Evolutionary conservation across 2,797 vertebrate genomes (phyloP).

Genomic region (Acanthurus lineatus): DNA sequence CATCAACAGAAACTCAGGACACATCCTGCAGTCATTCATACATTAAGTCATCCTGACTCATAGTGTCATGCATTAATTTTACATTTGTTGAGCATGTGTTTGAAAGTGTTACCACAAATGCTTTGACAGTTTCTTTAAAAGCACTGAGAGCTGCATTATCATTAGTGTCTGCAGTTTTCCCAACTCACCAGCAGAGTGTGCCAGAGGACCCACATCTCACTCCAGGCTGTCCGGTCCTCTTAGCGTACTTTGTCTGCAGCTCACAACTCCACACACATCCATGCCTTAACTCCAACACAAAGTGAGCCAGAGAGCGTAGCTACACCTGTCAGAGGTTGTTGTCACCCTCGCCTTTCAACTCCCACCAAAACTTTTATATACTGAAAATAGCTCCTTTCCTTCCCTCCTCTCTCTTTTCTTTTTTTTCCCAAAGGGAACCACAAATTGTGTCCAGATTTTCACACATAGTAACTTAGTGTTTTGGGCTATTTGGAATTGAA

Average conservation of each 20-base stretch:
- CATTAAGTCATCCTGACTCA: not conserved
- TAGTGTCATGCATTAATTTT: not conserved
- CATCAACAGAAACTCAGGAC: not conserved
- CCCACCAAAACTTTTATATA: slow-evolving; percentile 60
- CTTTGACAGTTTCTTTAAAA: not conserved
- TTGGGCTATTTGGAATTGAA: slow-evolving; percentile 74
- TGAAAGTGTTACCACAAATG: not conserved
- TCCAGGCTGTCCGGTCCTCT: not conserved
- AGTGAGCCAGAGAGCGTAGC: slow-evolving; percentile 31
- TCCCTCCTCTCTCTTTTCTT: slow-evolving; percentile 32
- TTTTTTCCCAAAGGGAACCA: slow-evolving; percentile 63
- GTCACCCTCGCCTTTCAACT: slow-evolving; percentile 51
- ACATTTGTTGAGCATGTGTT: not conserved
- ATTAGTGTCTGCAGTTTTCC: slow-evolving; percentile 20
- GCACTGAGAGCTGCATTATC: not conserved
- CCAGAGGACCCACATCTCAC: slow-evolving; percentile 69
- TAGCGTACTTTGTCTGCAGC: slow-evolving; percentile 26
- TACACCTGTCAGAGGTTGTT: slow-evolving; percentile 73
- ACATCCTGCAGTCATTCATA: not conserved
- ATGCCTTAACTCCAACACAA: slow-evolving; percentile 41
- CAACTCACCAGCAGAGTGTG: slow-evolving; percentile 75
- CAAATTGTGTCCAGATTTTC: slow-evolving; percentile 85
- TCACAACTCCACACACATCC: slow-evolving; percentile 23
- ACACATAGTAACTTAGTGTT: slow-evolving; percentile 78
- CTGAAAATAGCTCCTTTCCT: slow-evolving; percentile 69